Evolutionary conservation across 2,113 vertebrate genomes (phyloP), one percentile per base, ranked within the genome.

Genomic region (Peromyscus polionotus): DNA sequence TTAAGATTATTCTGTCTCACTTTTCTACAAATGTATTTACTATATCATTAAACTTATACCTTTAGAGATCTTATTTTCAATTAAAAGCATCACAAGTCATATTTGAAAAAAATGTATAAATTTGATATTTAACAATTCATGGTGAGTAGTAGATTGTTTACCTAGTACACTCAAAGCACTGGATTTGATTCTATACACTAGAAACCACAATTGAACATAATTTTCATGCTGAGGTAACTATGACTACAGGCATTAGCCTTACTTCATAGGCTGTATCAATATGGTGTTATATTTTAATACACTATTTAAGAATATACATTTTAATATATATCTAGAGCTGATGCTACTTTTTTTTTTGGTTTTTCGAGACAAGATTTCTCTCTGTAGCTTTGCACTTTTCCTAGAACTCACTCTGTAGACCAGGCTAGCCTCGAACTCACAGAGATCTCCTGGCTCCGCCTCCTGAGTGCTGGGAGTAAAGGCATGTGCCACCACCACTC

Each of bases 301-400:
- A 90, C 61, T 81, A 76, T 76, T 93, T 95, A 13, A 57, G 90
- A 79, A 88, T 67, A 87, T 16, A 39, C 81, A 93, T 77, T 87
- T 93, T 83, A 83, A 8, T 33, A 79, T 91, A 36, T 20, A 48
- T 70, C 51, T 93, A 93, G 39, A 93, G 73, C 26, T 86, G 39
- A 73, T 90, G 72, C 80, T 83, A 61, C 36, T 54, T 51, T 51
- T 51, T 51, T 51, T 51, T 51, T 51, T 51, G 48, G 51, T 51
- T 51, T 51, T 9, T 51, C 7, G 51, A 51, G 51, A 51, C 51
- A 51, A 7, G 10, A 8, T 51, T 51, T 51, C 51, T 51, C 51
- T 51, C 7, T 51, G 51, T 51, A 51, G 51, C 10, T 51, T 51
- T 51, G 51, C 8, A 51, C 51, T 1, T 51, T 51, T 51, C 51